A percentile compares a stretch with the other conserved stretches of the same genome.
phyloP scores from a whole-genome alignment of 2,797 vertebrate species.

The Echeneis naucrates region DNA sequence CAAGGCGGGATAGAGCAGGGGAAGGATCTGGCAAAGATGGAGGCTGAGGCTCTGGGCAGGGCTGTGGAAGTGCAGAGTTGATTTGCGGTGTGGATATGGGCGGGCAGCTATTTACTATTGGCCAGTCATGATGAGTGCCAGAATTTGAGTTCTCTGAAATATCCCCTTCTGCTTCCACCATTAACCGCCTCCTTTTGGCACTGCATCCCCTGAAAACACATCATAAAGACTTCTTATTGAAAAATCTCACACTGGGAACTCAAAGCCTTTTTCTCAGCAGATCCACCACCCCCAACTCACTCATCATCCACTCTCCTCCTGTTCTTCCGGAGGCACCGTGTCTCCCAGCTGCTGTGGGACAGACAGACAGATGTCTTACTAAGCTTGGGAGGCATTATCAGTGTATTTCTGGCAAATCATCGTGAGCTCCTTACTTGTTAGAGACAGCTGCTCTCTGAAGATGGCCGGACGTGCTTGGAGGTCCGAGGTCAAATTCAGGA shows the following conservation, averaged over 20 bases:
- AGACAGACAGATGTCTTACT: conserved; percentile 37
- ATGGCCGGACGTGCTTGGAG: conserved; percentile 56
- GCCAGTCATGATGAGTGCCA: conserved; percentile 56
- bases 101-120: conserved; percentile 30
- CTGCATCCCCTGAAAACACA: conserved; percentile 77
- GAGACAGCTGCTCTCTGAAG: conserved; percentile 62
- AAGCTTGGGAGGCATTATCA: too few species aligned
- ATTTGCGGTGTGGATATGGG: conserved; percentile 44
- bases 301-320: conserved; percentile 82
- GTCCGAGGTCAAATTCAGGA: conserved; percentile 76
- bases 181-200: conserved; percentile 83
- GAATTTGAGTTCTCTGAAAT: conserved; percentile 47
- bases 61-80: conserved; percentile 42
- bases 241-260: too few species aligned
- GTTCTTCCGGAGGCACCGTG: conserved; percentile 83
- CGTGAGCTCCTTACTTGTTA: conserved; percentile 69
- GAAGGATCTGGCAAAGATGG: conserved; percentile 39
- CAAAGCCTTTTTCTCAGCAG: too few species aligned
- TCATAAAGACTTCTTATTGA: too few species aligned
- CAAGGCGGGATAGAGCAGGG: conserved; percentile 40
- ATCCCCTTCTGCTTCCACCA: conserved; percentile 67
- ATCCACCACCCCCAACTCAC: too few species aligned
- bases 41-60: conserved; percentile 36
- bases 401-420: not conserved
- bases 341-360: conserved; percentile 81